Percentiles rank a stretch among this genome's conserved stretches.
These are phyloP conservation scores for Aspiorhynchus laticeps DNA, from an alignment of 2,113 vertebrate genomes.

Conservation along the genomic window DNA sequence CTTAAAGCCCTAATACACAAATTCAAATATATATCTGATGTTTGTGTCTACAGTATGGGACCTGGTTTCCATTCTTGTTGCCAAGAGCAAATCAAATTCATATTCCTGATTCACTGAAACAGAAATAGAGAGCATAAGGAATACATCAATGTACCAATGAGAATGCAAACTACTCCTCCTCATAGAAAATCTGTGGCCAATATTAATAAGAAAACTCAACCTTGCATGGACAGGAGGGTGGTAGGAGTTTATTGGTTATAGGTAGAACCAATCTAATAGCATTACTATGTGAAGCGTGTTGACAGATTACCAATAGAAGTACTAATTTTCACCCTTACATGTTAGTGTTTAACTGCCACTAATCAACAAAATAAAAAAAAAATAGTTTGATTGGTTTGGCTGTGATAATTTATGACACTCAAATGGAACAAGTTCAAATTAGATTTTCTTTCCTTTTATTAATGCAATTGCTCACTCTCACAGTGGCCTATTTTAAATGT, in stretches of 20 bases:
- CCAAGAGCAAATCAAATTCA: conserved; percentile 10
- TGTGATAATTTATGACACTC: too few species aligned
- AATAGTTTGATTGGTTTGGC: too few species aligned
- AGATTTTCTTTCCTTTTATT: conserved; percentile 34
- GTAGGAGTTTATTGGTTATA: background rate
- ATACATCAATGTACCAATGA: background rate
- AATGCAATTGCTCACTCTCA: conserved; percentile 60
- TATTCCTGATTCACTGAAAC: background rate
- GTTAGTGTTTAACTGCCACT: background rate
- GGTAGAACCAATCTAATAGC: background rate
- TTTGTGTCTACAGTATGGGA: background rate
- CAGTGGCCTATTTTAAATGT: background rate
- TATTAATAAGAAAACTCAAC: background rate
- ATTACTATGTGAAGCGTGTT: background rate
- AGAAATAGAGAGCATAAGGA: background rate
- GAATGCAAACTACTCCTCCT: background rate
- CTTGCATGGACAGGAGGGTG: background rate
- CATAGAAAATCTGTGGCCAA: background rate
- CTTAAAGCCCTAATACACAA: background rate
- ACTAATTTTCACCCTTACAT: background rate
- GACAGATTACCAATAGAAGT: background rate
- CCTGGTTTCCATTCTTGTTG: background rate
- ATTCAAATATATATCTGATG: background rate
- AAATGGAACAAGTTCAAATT: background rate
- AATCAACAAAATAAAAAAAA: conserved; percentile 54